Conservation (phyloP, 2,113 vertebrate species). For the Eidolon helvum region DNA sequence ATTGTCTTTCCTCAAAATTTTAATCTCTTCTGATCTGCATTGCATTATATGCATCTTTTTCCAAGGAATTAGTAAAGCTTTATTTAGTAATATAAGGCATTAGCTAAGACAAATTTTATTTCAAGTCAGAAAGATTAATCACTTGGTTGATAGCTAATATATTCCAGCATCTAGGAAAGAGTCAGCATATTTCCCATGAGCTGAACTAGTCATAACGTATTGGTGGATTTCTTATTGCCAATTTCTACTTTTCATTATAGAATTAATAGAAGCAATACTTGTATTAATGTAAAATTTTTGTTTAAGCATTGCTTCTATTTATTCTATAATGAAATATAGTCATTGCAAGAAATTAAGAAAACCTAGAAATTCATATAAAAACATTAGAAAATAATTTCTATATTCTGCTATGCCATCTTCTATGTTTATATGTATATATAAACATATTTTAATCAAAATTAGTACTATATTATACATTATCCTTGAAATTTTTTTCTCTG, state of each 20-base stretch:
- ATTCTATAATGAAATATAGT: background rate
- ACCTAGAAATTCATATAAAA: background rate
- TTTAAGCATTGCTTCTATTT: too few relatives aligned
- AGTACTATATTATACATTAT: background rate
- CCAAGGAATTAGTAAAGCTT: background rate
- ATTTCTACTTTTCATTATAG: background rate
- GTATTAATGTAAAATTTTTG: too few relatives aligned
- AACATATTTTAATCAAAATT: background rate
- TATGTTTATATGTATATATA: background rate
- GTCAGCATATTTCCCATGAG: background rate
- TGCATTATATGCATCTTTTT: background rate
- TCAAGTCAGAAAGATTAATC: conserved; percentile 47
- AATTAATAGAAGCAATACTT: background rate
- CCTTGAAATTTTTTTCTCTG: background rate
- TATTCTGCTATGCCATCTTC: background rate
- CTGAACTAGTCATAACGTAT: background rate
- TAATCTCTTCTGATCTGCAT: background rate
- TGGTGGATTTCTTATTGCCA: conserved; percentile 27
- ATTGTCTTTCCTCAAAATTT: background rate
- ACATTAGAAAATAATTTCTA: background rate
- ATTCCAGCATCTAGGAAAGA: conserved; percentile 12
- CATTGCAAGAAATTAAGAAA: background rate
- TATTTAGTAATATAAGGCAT: background rate
- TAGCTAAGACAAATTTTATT: conserved; percentile 47
- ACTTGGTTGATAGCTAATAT: conserved; percentile 15